Conservation (phyloP, 2,113 vertebrate genomes). For the Paratilapia polleni region DNA sequence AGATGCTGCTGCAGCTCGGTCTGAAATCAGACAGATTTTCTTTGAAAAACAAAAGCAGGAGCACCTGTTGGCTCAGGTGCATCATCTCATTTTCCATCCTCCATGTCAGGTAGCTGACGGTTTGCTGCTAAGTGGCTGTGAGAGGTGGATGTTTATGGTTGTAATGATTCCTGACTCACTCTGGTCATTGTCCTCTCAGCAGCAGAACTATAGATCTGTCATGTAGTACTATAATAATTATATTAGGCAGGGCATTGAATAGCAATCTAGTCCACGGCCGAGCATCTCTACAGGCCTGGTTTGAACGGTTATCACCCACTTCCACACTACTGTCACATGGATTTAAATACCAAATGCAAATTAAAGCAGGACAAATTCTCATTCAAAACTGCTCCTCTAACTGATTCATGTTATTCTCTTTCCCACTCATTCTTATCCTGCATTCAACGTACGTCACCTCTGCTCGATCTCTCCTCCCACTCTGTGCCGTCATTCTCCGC, state of each 20-base stretch:
- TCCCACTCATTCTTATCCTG: not conserved
- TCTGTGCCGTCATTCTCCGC: not conserved
- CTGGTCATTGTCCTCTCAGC: slow-evolving; percentile 36
- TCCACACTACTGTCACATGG: slow-evolving; percentile 34
- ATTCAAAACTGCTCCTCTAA: not conserved
- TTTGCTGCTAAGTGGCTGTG: slow-evolving; percentile 50
- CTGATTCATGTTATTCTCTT: not conserved
- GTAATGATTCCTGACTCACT: slow-evolving; percentile 63
- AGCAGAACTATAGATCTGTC: slow-evolving; percentile 32
- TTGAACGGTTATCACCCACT: slow-evolving; percentile 30
- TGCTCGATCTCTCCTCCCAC: not conserved
- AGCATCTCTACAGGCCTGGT: slow-evolving; percentile 30
- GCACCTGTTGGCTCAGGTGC: slow-evolving; percentile 55
- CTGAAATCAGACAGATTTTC: slow-evolving; percentile 32
- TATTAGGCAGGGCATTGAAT: slow-evolving; percentile 36
- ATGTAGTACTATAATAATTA: slow-evolving; percentile 42
- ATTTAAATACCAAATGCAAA: slow-evolving; percentile 46
- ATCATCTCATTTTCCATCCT: slow-evolving; percentile 30
- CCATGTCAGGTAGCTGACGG: slow-evolving; percentile 34
- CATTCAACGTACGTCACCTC: slow-evolving; percentile 3
- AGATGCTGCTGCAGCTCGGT: not conserved
- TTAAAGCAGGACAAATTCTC: slow-evolving; percentile 7
- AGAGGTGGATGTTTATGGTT: slow-evolving; percentile 55
- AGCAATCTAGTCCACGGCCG: slow-evolving; percentile 30
- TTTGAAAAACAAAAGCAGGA: slow-evolving; percentile 60